Conservation (phyloP, 35 echinoderm and acorn worm species). For the Patiria miniata region DNA sequence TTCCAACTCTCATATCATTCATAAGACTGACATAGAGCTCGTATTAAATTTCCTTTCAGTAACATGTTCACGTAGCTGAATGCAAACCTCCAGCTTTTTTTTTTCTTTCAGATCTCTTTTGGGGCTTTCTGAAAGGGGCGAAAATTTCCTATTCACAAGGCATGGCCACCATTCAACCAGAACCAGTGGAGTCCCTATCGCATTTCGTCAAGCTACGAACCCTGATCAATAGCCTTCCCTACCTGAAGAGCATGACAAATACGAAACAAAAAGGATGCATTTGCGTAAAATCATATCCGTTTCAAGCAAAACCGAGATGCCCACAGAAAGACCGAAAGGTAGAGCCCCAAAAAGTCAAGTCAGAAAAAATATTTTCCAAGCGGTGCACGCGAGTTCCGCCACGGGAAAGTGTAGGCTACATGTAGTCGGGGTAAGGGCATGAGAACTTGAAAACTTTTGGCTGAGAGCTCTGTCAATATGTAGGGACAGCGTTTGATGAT, state of each 20-base stretch:
- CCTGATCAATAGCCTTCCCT: neutral
- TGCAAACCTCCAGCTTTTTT: too few species aligned
- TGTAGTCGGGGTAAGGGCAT: neutral
- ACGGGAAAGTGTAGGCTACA: too few species aligned
- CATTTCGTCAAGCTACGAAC: neutral
- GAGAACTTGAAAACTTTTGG: neutral
- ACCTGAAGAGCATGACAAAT: slow-evolving; percentile 7
- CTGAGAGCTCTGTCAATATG: slow-evolving; percentile 13
- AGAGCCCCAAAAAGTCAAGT: neutral
- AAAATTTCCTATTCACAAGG: neutral
- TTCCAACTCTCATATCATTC: slow-evolving; percentile 2
- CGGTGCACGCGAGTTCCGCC: neutral
- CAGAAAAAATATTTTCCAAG: neutral
- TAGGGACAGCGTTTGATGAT: slow-evolving; percentile 4
- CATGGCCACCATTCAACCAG: slow-evolving; percentile 4
- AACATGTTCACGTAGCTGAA: neutral
- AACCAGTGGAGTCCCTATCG: slow-evolving; percentile 2
- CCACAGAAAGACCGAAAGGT: neutral
- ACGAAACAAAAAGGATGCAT: slow-evolving; percentile 18
- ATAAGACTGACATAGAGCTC: neutral
- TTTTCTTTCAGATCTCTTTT: too few species aligned
- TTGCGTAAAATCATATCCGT: slow-evolving; percentile 26
- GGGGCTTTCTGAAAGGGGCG: neutral
- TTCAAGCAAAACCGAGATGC: slow-evolving; percentile 2
- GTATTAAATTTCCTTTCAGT: slow-evolving; percentile 5